phyloP scores from a whole-genome alignment of 2,888 invertebrate species.

The Tromatobia lineatoria region DNA sequence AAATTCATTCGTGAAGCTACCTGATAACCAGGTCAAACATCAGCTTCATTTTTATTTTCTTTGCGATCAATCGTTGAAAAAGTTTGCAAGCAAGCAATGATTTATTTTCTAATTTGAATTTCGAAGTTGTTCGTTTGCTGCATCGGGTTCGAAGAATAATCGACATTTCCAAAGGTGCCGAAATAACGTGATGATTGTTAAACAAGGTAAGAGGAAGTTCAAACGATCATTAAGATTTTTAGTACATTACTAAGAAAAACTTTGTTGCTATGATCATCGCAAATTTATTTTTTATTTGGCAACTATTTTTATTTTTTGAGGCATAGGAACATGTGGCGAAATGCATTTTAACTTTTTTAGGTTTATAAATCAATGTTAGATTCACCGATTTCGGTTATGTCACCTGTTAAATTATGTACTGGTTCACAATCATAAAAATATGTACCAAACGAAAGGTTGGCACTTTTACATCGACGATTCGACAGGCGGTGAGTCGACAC shows the following conservation, averaged over 20 bases:
- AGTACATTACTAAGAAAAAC: too few species aligned
- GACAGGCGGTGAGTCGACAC: slow-evolving; percentile 66
- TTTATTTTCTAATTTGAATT: not conserved
- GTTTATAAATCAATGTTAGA: not conserved
- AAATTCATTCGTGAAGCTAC: too few species aligned
- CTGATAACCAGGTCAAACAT: not conserved
- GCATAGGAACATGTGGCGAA: not conserved
- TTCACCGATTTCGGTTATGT: not conserved
- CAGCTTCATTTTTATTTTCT: not conserved
- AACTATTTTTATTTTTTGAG: too few species aligned
- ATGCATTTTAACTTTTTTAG: not conserved
- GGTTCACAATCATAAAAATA: not conserved
- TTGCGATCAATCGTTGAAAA: not conserved
- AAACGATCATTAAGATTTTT: too few species aligned
- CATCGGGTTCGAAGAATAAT: too few species aligned
- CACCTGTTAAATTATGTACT: not conserved
- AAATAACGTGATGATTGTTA: too few species aligned
- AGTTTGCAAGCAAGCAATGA: not conserved
- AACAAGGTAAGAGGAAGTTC: too few species aligned
- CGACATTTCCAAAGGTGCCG: too few species aligned
- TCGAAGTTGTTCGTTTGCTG: not conserved
- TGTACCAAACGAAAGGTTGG: slow-evolving; percentile 74
- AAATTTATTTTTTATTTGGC: too few species aligned
- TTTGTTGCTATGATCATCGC: too few species aligned
- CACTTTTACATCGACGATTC: slow-evolving; percentile 71